A percentile compares a stretch with the other conserved stretches of the same genome.
Evolutionary conservation across 2,113 vertebrate species (phyloP).

Genomic region (Progne subis): DNA sequence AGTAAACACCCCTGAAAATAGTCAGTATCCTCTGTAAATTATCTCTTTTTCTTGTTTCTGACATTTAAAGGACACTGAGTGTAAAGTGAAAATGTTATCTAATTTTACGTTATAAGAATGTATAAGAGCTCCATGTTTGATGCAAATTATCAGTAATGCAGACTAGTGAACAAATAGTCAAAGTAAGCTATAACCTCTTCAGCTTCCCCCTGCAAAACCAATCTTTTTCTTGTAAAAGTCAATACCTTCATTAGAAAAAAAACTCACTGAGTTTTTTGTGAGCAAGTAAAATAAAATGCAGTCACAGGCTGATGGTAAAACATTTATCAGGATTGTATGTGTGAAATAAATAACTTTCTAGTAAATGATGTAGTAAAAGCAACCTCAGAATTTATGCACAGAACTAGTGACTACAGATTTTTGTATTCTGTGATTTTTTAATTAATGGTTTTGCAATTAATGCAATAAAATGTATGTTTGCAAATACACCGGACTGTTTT

Average conservation of each 20-base stretch:
- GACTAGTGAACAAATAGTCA: background rate
- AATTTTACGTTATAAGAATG: background rate
- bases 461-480: background rate
- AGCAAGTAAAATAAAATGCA: background rate
- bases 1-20: background rate
- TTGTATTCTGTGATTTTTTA: background rate
- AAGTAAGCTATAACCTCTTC: background rate
- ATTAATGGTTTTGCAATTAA: background rate
- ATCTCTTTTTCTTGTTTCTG: background rate
- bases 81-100: background rate
- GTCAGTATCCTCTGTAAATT: background rate
- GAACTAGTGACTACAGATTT: background rate
- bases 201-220: background rate
- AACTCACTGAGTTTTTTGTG: background rate
- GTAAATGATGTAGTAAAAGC: background rate
- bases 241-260: background rate
- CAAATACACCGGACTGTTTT: background rate
- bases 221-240: background rate
- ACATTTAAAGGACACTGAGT: background rate
- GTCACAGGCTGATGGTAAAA: background rate
- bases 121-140: background rate
- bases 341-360: background rate
- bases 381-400: background rate
- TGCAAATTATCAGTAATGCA: background rate
- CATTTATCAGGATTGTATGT: background rate